Conservation (phyloP, 2,113 vertebrate genomes). For the Semnopithecus entellus region DNA sequence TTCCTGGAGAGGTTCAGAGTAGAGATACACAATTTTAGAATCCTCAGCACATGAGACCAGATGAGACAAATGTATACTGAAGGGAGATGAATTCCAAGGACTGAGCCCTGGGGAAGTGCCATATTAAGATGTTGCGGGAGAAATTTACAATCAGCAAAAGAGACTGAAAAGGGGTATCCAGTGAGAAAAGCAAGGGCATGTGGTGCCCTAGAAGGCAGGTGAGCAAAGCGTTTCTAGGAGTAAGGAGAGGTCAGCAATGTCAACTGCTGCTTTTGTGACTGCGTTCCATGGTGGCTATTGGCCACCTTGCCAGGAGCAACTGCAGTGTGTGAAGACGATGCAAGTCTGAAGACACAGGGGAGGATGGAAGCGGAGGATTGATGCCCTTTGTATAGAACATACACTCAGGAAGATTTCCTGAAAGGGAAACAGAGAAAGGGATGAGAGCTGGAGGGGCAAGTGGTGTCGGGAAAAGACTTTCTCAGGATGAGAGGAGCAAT, state of each 20-base stretch:
- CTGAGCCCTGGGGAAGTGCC: not conserved
- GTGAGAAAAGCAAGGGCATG: not conserved
- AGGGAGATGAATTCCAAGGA: not conserved
- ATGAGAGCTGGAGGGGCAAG: not conserved
- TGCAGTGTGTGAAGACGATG: not conserved
- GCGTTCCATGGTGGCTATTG: not conserved
- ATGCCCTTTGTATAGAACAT: not conserved
- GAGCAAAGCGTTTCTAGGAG: not conserved
- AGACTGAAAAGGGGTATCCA: not conserved
- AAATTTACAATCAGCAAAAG: not conserved
- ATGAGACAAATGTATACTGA: not conserved
- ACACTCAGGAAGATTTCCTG: not conserved
- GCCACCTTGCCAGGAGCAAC: not conserved
- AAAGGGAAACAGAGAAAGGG: not conserved
- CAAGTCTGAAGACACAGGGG: not conserved
- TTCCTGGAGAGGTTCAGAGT: not conserved
- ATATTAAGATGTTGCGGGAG: not conserved
- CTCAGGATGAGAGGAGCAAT: not conserved
- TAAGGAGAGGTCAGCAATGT: not conserved
- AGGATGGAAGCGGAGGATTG: not conserved
- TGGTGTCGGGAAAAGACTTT: too few species aligned
- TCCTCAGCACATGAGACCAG: rapidly evolving
- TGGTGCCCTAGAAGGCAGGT: too few species aligned
- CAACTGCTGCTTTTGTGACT: not conserved
- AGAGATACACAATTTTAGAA: not conserved